Evolutionary conservation across 1,140 invertebrate genomes (phyloP), one percentile per base, ranked within the genome.

Genomic region (Monomorium pharaonis): DNA sequence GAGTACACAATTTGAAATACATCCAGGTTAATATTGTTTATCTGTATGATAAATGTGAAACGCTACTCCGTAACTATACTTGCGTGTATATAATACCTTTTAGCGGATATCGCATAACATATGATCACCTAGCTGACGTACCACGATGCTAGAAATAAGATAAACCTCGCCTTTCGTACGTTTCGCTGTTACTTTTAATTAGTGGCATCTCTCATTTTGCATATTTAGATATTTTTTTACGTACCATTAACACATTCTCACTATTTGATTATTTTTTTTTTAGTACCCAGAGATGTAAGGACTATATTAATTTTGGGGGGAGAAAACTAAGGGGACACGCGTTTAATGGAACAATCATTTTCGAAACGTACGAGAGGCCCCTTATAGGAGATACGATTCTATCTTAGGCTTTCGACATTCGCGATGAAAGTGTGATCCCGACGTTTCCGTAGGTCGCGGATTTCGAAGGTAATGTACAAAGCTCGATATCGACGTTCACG

Each of bases 21-120:
- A 88, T 84, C 47, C 75, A 90, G 77, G 80, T 86, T 87, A 91
- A 85, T 89, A 91, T 88, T 88, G 63, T 91, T 86, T 91, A 91
- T 89, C 84, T 85, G 84, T 91, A 91, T 60, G 86, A 90, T 91
- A 88, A 91, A 91, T 91, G 88, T 91, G 86, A 65, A 54, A 91
- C 83, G 85, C 86, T 91, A 91, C 84, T 89, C 80, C 77, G 86
- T 91, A 91, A 91, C 30, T 91, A 83, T 91, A 91, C 21, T 78
- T 91, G 86, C 89, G 84, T 91, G 84, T 91, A 87, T 89, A 88
- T 62, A 69, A 89, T 51, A 81, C 49, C 84, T 91, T 89, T 89
- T 91, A 91, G 80, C 74, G 70, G 62, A 51, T 58, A 69, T 87
- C 72, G 51, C 84, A 63, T 88, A 90, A 81, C 78, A 85, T 74